phyloP scores from a whole-genome alignment of 2,888 invertebrate genomes.

The Cheilosia vulpina region DNA sequence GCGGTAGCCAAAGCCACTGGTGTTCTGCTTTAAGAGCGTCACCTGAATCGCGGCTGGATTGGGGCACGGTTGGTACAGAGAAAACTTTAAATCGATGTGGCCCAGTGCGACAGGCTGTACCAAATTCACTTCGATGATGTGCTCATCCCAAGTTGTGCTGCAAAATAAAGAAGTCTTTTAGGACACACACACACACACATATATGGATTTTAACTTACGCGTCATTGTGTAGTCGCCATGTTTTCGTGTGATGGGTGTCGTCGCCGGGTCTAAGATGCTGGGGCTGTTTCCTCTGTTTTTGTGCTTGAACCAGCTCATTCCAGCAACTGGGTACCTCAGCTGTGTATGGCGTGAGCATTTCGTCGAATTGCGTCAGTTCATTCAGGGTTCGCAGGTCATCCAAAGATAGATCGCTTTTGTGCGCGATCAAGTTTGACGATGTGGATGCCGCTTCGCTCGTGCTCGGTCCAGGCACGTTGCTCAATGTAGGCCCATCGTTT shows the following conservation, averaged over 20 bases:
- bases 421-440: constrained; percentile 84
- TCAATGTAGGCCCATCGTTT: constrained; percentile 20
- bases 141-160: constrained; percentile 95
- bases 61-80: constrained; percentile 90
- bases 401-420: constrained; percentile 85
- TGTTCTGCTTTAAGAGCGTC: constrained; percentile 88
- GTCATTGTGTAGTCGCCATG: constrained; percentile 95
- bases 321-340: constrained; percentile 97
- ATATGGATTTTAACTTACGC: constrained; percentile 84
- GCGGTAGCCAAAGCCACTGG: constrained; percentile 87
- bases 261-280: constrained; percentile 88
- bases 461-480: constrained; percentile 42
- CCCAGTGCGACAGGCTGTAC: constrained; percentile 91
- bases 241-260: constrained; percentile 90
- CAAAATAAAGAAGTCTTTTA: background rate
- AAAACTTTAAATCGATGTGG: constrained; percentile 95
- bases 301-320: constrained; percentile 96
- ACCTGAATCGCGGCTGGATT: constrained; percentile 92
- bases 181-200: constrained; percentile 1
- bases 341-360: constrained; percentile 86
- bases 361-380: constrained; percentile 90
- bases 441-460: constrained; percentile 78
- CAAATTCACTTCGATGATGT: constrained; percentile 94
- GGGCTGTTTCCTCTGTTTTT: constrained; percentile 94
- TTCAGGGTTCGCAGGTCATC: constrained; percentile 88